Percentiles rank a stretch among this genome's conserved stretches.
Conservation (phyloP, 2,113 vertebrate genomes). For the Neolamprologus caudopunctatus region DNA sequence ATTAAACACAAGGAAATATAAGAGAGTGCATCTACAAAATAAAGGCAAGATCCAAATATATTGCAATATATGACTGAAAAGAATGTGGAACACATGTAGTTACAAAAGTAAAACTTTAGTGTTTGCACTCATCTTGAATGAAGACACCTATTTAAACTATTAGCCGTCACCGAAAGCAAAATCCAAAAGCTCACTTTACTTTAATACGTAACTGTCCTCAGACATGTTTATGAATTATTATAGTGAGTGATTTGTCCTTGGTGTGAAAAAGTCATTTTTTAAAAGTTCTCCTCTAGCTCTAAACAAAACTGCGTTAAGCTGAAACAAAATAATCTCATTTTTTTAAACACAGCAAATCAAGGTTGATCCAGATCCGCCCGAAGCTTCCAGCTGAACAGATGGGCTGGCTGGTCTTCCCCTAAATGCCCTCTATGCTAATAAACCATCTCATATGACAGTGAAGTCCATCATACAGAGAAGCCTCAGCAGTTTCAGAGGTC, state of each 20-base stretch:
- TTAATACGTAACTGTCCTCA: accelerated
- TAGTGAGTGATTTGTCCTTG: not conserved
- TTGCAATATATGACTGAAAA: not conserved
- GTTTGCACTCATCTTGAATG: not conserved
- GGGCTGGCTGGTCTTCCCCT: not conserved
- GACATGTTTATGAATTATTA: not conserved
- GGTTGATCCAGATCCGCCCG: not conserved
- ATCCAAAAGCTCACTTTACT: not conserved
- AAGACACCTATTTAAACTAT: accelerated
- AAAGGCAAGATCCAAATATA: not conserved
- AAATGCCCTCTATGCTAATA: slow-evolving; percentile 5
- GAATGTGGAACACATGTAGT: not conserved
- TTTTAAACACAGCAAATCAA: not conserved
- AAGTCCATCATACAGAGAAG: not conserved
- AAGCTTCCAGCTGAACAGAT: slow-evolving; percentile 29
- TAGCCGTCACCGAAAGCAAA: accelerated
- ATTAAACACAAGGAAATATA: not conserved
- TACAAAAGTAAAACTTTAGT: not conserved
- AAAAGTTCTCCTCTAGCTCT: not conserved
- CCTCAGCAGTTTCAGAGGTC: slow-evolving; percentile 24
- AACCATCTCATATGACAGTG: slow-evolving; percentile 11
- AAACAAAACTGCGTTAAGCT: not conserved
- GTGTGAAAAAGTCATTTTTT: not conserved
- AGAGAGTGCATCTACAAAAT: not conserved
- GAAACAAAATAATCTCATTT: not conserved